Evolutionary conservation across 2,797 vertebrate genomes (phyloP).

Genomic region (Paedocypris micromegethes): DNA sequence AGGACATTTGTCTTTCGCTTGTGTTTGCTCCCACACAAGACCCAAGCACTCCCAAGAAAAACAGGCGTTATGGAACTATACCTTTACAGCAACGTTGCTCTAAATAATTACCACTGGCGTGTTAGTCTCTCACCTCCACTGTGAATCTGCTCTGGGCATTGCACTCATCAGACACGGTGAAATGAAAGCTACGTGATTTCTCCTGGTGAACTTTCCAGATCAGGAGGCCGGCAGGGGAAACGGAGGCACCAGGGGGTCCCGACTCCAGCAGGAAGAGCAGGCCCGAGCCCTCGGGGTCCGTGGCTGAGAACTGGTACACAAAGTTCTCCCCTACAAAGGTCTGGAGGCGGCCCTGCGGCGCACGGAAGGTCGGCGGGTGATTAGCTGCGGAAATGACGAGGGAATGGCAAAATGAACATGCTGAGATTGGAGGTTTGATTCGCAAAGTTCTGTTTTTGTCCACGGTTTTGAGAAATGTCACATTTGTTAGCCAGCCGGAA

Average conservation of each 20-base stretch:
- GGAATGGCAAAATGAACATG: not conserved
- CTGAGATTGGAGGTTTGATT: not conserved
- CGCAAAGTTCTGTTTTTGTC: not conserved
- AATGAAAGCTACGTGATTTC: constrained; percentile 59
- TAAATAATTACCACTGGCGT: too few species aligned
- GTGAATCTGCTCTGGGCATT: constrained; percentile 67
- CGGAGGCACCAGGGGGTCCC: constrained; percentile 57
- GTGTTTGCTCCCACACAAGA: constrained; percentile 6
- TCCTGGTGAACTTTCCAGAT: constrained; percentile 70
- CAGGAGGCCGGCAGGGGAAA: constrained; percentile 76
- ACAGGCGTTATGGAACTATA: not conserved
- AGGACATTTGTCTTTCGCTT: constrained; percentile 19
- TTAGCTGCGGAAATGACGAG: constrained; percentile 56
- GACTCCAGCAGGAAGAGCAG: constrained; percentile 72
- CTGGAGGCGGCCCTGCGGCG: constrained; percentile 59
- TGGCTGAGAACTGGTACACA: constrained; percentile 75
- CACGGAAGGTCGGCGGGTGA: constrained; percentile 69
- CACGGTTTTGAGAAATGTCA: too few species aligned
- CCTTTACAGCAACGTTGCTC: not conserved
- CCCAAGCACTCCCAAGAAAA: constrained; percentile 7
- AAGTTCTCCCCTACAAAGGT: constrained; percentile 78
- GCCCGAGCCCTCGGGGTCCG: constrained; percentile 75
- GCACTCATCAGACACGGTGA: constrained; percentile 72
- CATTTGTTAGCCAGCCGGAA: too few species aligned
- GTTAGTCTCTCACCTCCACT: constrained; percentile 57